Evolutionary conservation across 2,113 vertebrate species (phyloP), one percentile per base, ranked within the genome.

Genomic region (Pollachius pollachius): DNA sequence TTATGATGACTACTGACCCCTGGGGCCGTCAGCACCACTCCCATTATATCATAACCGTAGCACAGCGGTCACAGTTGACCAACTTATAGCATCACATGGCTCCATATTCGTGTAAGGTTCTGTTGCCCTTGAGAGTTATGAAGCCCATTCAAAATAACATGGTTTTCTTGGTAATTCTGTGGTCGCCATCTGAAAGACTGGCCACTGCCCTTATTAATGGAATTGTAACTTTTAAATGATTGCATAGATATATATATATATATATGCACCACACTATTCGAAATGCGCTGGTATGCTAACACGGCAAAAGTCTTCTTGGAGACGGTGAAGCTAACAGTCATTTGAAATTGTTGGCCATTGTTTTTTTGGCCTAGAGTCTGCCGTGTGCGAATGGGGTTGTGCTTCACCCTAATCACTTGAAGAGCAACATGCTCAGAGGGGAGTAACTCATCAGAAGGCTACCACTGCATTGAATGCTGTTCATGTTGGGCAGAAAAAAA

Each of bases 311-410:
- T 48, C 41, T 48, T 48, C 41, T 48, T 48, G 41, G 41, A 13
- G 41, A 19, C 61, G 60, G 15, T 17, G 9, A 27, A 23, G 68
- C 56, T 65, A 73, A 69, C 69, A 67, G 21, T 1, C 57, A 79
- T 59, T 74, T 80, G 73, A 64, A 59, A 59, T 4, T 19, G 30
- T 34, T 34, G 30, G 30, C 30, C 30, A 34, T 34, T 34, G 30
- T 4, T 34, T 34, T 34, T 73, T 52, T 85, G 74, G 81, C 82
- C 82, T 87, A 71, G 70, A 52, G 67, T 75, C 34, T 21, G 18
- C 61, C 70, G 76, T 80, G 72, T 69, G 70, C 41, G 85, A 85
- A 85, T 83, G 65, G 1, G 62, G 63, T 88, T 85, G 84, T 67
- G 15, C 4, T 76, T 65, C 78, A 70, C 65, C 12, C 78, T 77